Evolutionary conservation across 2,888 invertebrate genomes (phyloP).

Genomic region (Thecocarcelia acutangulata): DNA sequence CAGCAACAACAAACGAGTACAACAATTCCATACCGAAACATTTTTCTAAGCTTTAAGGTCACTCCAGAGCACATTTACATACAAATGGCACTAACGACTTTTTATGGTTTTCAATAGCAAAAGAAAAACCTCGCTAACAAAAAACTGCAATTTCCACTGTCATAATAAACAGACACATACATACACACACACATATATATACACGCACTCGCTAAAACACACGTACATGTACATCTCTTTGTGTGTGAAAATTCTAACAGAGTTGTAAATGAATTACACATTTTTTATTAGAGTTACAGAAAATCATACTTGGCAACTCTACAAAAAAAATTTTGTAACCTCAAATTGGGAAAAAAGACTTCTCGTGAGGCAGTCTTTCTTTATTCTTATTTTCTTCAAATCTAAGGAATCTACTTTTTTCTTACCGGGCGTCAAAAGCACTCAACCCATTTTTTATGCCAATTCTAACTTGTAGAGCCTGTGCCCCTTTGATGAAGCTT

Average conservation of each 20-base stretch:
- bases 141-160: slow-evolving; percentile 56
- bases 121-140: slow-evolving; percentile 37
- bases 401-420: no score
- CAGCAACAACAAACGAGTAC: slow-evolving; percentile 5
- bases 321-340: no score
- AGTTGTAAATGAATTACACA: slow-evolving; percentile 29
- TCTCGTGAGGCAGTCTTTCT: no score
- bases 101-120: slow-evolving; percentile 51
- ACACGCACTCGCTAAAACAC: no score
- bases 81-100: slow-evolving; percentile 66
- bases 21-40: slow-evolving; percentile 33
- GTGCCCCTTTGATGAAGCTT: no score
- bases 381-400: no score
- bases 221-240: no score
- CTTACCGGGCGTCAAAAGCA: no score
- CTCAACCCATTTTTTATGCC: no score
- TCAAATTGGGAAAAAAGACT: no score
- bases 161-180: slow-evolving; percentile 14
- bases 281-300: background rate
- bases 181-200: slow-evolving; percentile 9
- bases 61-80: slow-evolving; percentile 68
- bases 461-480: no score
- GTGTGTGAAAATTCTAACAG: slow-evolving; percentile 1
- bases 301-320: no score
- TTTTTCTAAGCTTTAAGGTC: slow-evolving; percentile 67